Conservation (phyloP, 2,113 vertebrate species). For the Taxidea taxus region DNA sequence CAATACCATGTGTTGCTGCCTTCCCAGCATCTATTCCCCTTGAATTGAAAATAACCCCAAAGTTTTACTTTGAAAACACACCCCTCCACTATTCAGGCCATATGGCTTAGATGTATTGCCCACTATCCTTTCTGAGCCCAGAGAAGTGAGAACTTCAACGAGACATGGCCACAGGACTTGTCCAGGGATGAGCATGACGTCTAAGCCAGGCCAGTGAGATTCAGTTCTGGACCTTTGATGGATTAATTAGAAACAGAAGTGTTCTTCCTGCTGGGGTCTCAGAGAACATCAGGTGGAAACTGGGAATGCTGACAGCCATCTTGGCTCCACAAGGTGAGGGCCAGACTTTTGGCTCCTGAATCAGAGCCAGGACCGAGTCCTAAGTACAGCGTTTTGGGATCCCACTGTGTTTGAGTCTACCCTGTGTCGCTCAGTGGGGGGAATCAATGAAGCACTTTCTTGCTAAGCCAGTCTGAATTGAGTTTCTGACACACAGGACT, state of each 20-base stretch:
- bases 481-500: background rate
- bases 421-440: background rate
- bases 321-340: background rate
- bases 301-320: background rate
- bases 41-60: background rate
- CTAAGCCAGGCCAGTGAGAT: background rate
- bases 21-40: background rate
- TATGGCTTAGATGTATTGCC: background rate
- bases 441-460: background rate
- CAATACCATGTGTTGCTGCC: background rate
- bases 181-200: background rate
- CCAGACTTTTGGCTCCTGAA: background rate
- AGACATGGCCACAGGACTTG: background rate
- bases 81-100: background rate
- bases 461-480: background rate
- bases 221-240: background rate
- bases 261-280: background rate
- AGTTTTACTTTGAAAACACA: background rate
- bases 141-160: background rate
- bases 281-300: background rate
- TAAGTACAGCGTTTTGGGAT: no score
- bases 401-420: background rate
- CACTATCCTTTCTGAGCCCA: background rate
- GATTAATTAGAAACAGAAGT: background rate
- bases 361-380: background rate